A percentile compares a stretch with the other conserved stretches of the same genome.
Conservation (phyloP, 2,888 invertebrate genomes). For the Anoplius nigerrimus region DNA sequence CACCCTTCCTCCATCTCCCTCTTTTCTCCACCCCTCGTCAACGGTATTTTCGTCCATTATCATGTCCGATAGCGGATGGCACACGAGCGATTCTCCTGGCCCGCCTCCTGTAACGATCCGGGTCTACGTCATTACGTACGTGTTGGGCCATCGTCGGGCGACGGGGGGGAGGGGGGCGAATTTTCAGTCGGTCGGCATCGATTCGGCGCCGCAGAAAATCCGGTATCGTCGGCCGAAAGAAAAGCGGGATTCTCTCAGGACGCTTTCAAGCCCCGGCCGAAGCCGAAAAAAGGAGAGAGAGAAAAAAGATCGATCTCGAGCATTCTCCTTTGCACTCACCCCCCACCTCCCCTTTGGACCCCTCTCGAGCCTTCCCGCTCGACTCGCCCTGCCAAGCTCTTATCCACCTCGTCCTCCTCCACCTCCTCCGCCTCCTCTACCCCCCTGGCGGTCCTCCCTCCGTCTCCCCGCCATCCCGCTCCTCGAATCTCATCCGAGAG, state of each 20-base stretch:
- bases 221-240: conserved; percentile 25
- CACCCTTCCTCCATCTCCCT: too few species aligned
- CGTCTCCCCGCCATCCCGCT: not conserved
- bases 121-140: conserved; percentile 21
- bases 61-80: not conserved
- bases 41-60: too few species aligned
- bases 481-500: too few species aligned
- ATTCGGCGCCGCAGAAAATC: conserved; percentile 28
- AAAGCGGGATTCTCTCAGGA: conserved; percentile 26
- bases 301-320: conserved; percentile 12
- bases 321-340: not conserved
- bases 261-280: conserved; percentile 26
- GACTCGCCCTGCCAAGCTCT: conserved; percentile 26
- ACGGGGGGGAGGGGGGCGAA: conserved; percentile 4
- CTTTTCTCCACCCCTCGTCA: too few species aligned
- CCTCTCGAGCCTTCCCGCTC: too few species aligned
- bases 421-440: not conserved
- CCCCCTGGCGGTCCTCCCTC: not conserved
- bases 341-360: not conserved
- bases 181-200: conserved; percentile 19
- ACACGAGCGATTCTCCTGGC: not conserved
- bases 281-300: conserved; percentile 6
- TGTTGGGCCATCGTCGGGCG: conserved; percentile 12
- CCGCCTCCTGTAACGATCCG: conserved; percentile 18
- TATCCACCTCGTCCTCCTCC: conserved; percentile 6